Base-by-base conservation (phyloP, 2,113 vertebrate genomes). In the Lates calcarifer region DNA sequence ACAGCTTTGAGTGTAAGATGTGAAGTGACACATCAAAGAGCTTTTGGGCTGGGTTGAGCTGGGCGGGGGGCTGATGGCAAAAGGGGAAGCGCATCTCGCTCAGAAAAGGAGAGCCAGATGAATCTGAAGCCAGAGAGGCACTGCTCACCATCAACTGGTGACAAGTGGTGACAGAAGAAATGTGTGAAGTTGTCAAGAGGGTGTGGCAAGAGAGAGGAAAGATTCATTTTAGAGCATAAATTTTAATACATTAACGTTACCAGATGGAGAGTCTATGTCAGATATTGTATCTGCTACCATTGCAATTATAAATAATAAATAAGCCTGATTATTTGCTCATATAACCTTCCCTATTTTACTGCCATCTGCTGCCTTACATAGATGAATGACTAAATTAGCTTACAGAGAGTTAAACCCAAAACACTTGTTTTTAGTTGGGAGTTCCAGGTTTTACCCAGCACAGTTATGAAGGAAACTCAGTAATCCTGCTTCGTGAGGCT, bases 11-110 rank as follows among this genome's bases (percentile, higher is more conserved):
- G 89, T 87, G 77, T 77, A 77, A 85, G 81, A 89, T 86, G 82
- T 81, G 87, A 91, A 89, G 85, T 79, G 86, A 94, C 83, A 90
- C 86, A 91, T 92, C 88, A 92, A 94, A 94, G 87, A 68, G 75
- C 72, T 76, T 82, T 86, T 65, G 77, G 83, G 76, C 51, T 81
- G 35, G 55, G 39, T 72, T 84, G 85, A 73, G 76, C 60, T 51
- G 69, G 88, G 87, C 13, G 66, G 64, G 71, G 49, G 64, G 68
- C 64, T 87, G 85, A 83, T 83, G 83, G 83, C 74, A 82, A 82
- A 89, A 86, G 81, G 80, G 78, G 74, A 74, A 76, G 53, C 51
- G 60, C 41, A 22, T 79, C 83, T 85, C 10, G 31, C 77, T 77
- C 17, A 28, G 70, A 56, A 76, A 78, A 55, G 43, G 14, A 69